Evolutionary conservation across 2,797 vertebrate species (phyloP).

Genomic region (Poecilia wingei): DNA sequence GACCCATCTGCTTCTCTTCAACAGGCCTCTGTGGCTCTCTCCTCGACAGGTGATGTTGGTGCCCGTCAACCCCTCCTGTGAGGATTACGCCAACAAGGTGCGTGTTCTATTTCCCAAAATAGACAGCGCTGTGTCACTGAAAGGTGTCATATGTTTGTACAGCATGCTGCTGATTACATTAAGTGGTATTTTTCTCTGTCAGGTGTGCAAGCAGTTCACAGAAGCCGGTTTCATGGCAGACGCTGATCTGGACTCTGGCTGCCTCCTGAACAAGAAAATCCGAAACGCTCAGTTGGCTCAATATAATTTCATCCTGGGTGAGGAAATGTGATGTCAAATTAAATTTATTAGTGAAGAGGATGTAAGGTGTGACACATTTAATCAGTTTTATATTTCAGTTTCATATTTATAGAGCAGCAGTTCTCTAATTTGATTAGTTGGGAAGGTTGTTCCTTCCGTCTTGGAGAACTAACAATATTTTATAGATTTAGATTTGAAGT

Average conservation of each 20-base stretch:
- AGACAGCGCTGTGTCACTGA: background rate
- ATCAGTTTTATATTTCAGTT: background rate
- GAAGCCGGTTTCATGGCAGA: slow-evolving; percentile 93
- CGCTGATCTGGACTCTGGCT: slow-evolving; percentile 89
- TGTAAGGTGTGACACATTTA: background rate
- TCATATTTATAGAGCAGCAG: background rate
- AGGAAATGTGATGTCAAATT: slow-evolving; percentile 37
- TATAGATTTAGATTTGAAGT: background rate
- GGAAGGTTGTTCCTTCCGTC: background rate
- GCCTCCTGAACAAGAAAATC: slow-evolving; percentile 95
- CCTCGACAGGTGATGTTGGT: slow-evolving; percentile 93
- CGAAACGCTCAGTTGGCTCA: slow-evolving; percentile 93
- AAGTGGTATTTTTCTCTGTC: slow-evolving; percentile 10
- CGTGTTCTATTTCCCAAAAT: slow-evolving; percentile 1
- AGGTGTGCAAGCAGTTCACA: slow-evolving; percentile 89
- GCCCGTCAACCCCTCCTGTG: slow-evolving; percentile 88
- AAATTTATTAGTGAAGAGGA: background rate
- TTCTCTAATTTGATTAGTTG: background rate
- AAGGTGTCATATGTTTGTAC: background rate
- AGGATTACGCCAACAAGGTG: slow-evolving; percentile 89
- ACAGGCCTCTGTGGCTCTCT: slow-evolving; percentile 96
- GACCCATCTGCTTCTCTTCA: slow-evolving; percentile 32
- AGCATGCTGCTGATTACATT: background rate
- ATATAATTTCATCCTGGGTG: slow-evolving; percentile 97
- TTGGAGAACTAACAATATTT: background rate